phyloP scores from a whole-genome alignment of 1,140 invertebrate species.

The Drosophila simulans region DNA sequence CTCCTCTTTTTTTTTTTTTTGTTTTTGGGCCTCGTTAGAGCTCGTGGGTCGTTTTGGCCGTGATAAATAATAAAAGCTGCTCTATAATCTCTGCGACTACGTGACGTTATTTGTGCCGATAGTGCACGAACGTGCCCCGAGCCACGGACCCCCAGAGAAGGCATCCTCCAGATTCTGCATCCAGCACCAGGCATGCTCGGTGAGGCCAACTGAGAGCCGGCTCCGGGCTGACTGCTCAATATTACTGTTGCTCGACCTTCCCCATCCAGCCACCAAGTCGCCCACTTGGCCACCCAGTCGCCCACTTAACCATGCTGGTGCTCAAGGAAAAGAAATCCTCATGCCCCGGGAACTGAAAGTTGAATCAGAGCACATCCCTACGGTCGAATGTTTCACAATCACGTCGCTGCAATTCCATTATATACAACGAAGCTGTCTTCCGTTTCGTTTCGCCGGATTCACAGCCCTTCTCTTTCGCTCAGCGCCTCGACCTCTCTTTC shows the following conservation, averaged over 20 bases:
- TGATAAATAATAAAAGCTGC: conserved; percentile 84
- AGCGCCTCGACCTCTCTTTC: background rate
- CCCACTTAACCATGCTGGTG: background rate
- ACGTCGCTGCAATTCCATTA: conserved; percentile 84
- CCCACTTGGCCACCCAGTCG: background rate
- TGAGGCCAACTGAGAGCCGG: conserved; percentile 50
- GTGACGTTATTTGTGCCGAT: conserved; percentile 84
- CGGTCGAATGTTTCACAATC: conserved; percentile 84
- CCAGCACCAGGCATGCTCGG: conserved; percentile 54
- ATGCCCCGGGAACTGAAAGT: conserved; percentile 72
- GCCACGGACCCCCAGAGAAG: conserved; percentile 9
- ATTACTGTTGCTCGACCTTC: conserved; percentile 55
- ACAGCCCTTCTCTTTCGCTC: conserved; percentile 3
- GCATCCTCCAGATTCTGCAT: conserved; percentile 31
- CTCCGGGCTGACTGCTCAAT: conserved; percentile 67
- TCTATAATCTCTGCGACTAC: conserved; percentile 84
- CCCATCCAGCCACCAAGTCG: background rate
- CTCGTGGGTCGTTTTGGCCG: conserved; percentile 73
- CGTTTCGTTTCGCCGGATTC: conserved; percentile 15
- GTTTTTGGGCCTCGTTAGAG: conserved; percentile 69
- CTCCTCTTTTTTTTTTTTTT: conserved; percentile 14
- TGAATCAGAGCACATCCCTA: conserved; percentile 84
- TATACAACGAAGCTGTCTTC: conserved; percentile 64
- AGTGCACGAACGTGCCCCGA: conserved; percentile 79
- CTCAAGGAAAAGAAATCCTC: conserved; percentile 41